A percentile compares a stretch with the other conserved stretches of the same genome.
Conservation (phyloP, 2,888 invertebrate species). For the Exocentrus adspersus region DNA sequence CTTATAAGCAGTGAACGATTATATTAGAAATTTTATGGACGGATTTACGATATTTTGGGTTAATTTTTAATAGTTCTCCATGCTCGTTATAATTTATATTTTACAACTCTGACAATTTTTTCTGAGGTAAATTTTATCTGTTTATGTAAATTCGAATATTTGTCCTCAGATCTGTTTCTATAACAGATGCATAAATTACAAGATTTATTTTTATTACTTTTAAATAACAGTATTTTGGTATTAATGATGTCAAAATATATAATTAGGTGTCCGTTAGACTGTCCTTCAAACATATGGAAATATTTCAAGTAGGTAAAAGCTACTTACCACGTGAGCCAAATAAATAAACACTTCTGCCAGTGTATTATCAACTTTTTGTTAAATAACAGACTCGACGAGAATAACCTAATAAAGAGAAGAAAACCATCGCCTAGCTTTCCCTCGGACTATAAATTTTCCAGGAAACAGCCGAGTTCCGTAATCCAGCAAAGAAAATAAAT, state of each 20-base stretch:
- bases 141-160: constrained; percentile 19
- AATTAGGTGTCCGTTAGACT: not conserved
- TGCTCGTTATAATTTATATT: constrained; percentile 17
- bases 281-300: not conserved
- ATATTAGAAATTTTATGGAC: constrained; percentile 25
- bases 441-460: constrained; percentile 12
- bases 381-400: no score
- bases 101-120: constrained; percentile 6
- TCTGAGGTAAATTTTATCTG: constrained; percentile 7
- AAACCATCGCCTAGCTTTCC: constrained; percentile 4
- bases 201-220: constrained; percentile 15
- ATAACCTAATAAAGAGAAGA: no score
- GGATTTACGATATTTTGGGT: constrained; percentile 23
- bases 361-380: no score
- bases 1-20: constrained; percentile 14
- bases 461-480: constrained; percentile 17
- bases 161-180: constrained; percentile 4
- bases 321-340: no score
- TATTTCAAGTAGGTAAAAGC: no score
- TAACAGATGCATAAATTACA: constrained; percentile 8
- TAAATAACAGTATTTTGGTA: constrained; percentile 13
- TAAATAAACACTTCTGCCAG: no score
- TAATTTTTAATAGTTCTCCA: constrained; percentile 23
- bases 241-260: not conserved
- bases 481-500: constrained; percentile 38